Base-by-base conservation (phyloP, 1,140 invertebrate genomes). In the Branchinecta lynchi region DNA sequence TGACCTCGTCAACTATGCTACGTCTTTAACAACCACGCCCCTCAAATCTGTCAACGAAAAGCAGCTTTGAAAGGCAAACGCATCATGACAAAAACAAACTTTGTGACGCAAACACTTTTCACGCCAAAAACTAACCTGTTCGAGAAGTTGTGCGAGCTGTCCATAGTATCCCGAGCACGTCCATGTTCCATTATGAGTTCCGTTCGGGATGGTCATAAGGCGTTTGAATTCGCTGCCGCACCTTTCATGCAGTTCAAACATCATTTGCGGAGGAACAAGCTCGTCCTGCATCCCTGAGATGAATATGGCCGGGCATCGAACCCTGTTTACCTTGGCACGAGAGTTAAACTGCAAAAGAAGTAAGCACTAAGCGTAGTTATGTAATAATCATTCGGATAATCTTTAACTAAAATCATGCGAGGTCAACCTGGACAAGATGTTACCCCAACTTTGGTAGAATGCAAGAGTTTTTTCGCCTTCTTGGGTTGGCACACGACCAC, bases 151-250 rank as follows among this genome's bases (percentile, higher is more conserved):
- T 45, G 75, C 77, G 67, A 87, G 80, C 21, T 79, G 79, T 70
- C 83, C 78, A 74, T 86, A 87, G 73, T 87, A 87, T 20, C 81
- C 82, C 43, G 78, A 76, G 74, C 81, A 78, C 65, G 79, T 84
- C 91, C 91, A 94, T 0, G 91, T 94, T 77, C 93, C 90, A 75
- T 94, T 93, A 76, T 94, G 92, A 0, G 88, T 88, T 6, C 77
- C 77, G 0, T 89, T 89, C 17, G 84, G 83, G 77, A 93, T 82
- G 74, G 86, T 82, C 15, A 88, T 76, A 45, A 92, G 76, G 72
- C 86, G 84, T 79, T 93, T 92, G 70, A 81, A 80, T 51, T 69
- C 70, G 72, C 87, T 87, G 66, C 80, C 82, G 75, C 89, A 92
- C 66, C 81, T 79, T 65, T 82, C 80, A 74, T 88, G 88, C 69